Evolutionary conservation across 2,888 invertebrate genomes (phyloP).

Genomic region (Antheraea yamamai): DNA sequence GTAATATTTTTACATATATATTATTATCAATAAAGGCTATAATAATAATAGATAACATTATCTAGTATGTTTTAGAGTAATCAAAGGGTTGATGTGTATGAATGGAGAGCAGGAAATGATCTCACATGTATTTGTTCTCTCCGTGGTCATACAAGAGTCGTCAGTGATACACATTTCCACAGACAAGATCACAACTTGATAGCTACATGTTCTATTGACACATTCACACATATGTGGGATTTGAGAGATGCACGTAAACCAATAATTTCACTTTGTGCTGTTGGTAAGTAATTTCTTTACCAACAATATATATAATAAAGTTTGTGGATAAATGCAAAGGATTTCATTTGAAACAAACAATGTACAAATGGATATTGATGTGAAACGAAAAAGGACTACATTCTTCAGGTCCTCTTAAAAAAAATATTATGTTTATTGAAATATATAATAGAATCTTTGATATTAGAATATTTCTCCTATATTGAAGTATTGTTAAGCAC

Average conservation of each 20-base stretch:
- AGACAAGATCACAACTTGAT: slow-evolving; percentile 78
- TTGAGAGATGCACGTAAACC: slow-evolving; percentile 92
- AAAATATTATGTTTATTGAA: no score
- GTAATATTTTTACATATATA: no score
- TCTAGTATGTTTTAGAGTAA: slow-evolving; percentile 85
- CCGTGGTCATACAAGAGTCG: slow-evolving; percentile 91
- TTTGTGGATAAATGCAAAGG: not conserved
- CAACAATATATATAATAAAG: not conserved
- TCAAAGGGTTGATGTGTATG: slow-evolving; percentile 92
- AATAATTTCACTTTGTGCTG: slow-evolving; percentile 91
- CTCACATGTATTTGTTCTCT: slow-evolving; percentile 87
- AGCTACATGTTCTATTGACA: slow-evolving; percentile 95
- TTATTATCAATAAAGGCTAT: no score
- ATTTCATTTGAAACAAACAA: not conserved
- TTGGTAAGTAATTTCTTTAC: slow-evolving; percentile 82
- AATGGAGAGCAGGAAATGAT: slow-evolving; percentile 87
- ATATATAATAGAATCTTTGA: not conserved
- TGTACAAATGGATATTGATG: not conserved
- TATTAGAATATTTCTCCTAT: not conserved
- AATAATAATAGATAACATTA: not conserved
- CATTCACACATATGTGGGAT: slow-evolving; percentile 97
- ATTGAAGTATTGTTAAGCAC: not conserved
- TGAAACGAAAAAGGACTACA: not conserved
- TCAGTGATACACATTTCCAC: slow-evolving; percentile 97
- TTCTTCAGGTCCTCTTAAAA: no score